These are phyloP conservation scores for Sebastes schlegelii DNA, from an alignment of 2,113 vertebrate species.

Conservation along the genomic window DNA sequence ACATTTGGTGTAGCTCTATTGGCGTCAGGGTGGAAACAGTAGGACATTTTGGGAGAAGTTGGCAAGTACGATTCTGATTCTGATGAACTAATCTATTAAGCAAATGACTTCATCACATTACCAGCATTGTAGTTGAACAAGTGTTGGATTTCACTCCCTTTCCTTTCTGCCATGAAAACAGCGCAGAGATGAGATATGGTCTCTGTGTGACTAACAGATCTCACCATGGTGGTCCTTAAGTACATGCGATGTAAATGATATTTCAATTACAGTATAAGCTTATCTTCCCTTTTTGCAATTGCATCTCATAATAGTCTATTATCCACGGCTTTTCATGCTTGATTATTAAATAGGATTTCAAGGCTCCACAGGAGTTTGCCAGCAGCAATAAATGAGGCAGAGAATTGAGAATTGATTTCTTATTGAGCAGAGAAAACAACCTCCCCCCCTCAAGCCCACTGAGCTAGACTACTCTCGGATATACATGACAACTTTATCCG, in stretches of 20 bases:
- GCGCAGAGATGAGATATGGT: slow-evolving; percentile 41
- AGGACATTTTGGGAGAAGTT: too few species aligned
- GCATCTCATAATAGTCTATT: slow-evolving; percentile 76
- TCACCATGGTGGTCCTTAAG: slow-evolving; percentile 42
- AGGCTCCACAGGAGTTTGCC: slow-evolving; percentile 59
- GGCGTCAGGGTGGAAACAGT: too few species aligned
- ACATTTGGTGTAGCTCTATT: too few species aligned
- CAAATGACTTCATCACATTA: slow-evolving; percentile 6
- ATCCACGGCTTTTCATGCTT: slow-evolving; percentile 73
- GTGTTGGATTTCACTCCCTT: slow-evolving; percentile 23
- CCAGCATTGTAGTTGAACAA: not conserved
- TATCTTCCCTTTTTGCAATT: slow-evolving; percentile 71
- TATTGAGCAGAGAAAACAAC: slow-evolving; percentile 65
- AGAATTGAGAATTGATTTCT: slow-evolving; percentile 79
- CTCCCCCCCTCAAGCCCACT: slow-evolving; percentile 16
- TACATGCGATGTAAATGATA: slow-evolving; percentile 67
- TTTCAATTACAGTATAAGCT: slow-evolving; percentile 79
- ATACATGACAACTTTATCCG: slow-evolving; percentile 54
- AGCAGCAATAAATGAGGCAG: slow-evolving; percentile 71
- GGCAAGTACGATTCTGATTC: too few species aligned
- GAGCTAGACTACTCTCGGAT: slow-evolving; percentile 27
- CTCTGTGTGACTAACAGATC: slow-evolving; percentile 58
- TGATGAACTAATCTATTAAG: not conserved
- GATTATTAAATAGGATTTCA: slow-evolving; percentile 82
- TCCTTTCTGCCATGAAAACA: slow-evolving; percentile 25